Conservation (phyloP, 2,797 vertebrate species). For the Hydrophis major region DNA sequence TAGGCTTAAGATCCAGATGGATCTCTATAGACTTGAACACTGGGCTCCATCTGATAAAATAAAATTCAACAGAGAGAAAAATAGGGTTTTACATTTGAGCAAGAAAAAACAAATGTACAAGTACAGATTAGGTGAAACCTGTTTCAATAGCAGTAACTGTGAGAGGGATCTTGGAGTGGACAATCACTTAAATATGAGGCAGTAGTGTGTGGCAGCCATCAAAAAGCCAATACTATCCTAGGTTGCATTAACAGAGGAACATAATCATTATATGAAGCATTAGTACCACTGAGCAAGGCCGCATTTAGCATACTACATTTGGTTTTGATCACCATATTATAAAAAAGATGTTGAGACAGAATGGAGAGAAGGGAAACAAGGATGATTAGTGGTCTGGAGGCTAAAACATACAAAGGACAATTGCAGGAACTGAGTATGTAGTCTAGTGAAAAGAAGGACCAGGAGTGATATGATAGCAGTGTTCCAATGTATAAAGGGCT, state of each 20-base stretch:
- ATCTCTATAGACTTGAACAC: not conserved
- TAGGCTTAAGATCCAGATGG: too few relatives aligned
- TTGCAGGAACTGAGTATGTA: not conserved
- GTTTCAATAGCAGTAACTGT: not conserved
- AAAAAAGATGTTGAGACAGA: not conserved
- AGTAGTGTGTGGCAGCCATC: not conserved
- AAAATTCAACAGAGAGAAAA: not conserved
- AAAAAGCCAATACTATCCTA: not conserved
- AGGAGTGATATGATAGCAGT: not conserved
- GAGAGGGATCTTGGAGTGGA: not conserved
- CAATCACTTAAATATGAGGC: not conserved
- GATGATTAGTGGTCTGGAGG: not conserved
- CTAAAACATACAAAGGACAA: not conserved
- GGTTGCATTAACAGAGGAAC: not conserved
- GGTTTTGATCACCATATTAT: not conserved
- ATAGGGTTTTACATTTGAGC: not conserved
- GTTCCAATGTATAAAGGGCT: not conserved
- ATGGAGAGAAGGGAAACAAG: not conserved
- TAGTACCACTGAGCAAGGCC: not conserved
- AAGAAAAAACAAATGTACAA: not conserved
- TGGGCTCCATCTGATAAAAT: not conserved
- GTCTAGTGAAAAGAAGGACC: not conserved
- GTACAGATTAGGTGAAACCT: not conserved
- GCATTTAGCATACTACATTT: not conserved
- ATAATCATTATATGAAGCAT: not conserved